Conservation (phyloP, 2,113 vertebrate species). For the Coptodon bakossiorum region DNA sequence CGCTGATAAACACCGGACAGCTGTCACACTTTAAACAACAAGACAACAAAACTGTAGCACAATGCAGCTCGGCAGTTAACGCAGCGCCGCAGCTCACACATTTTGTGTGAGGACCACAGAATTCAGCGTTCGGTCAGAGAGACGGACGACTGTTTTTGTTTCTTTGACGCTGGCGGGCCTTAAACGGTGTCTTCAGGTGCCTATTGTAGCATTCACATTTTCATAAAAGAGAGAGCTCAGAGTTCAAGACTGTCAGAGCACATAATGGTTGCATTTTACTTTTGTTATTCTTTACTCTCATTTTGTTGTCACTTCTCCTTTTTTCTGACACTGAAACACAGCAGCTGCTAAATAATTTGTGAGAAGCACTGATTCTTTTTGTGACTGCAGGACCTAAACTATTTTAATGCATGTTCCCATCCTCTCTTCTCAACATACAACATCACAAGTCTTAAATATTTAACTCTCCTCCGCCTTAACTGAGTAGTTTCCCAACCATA, state of each 20-base stretch:
- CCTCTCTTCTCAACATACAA: background rate
- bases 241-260: background rate
- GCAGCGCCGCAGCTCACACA: background rate
- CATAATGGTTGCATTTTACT: background rate
- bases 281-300: background rate
- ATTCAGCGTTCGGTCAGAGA: background rate
- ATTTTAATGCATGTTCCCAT: background rate
- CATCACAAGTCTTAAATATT: background rate
- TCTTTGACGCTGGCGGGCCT: background rate
- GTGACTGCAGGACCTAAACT: background rate
- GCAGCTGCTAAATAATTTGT: background rate
- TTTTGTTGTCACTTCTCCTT: background rate
- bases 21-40: conserved; percentile 60
- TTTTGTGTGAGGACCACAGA: background rate
- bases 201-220: background rate
- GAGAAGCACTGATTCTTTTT: background rate
- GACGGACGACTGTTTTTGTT: background rate
- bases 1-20: conserved; percentile 59
- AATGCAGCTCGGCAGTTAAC: background rate
- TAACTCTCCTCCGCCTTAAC: background rate
- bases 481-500: background rate
- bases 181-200: background rate
- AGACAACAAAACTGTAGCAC: conserved; percentile 25
- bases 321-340: background rate
- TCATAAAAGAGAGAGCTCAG: background rate